phyloP scores from a whole-genome alignment of 2,113 vertebrate species.

The Salvelinus sp. region DNA sequence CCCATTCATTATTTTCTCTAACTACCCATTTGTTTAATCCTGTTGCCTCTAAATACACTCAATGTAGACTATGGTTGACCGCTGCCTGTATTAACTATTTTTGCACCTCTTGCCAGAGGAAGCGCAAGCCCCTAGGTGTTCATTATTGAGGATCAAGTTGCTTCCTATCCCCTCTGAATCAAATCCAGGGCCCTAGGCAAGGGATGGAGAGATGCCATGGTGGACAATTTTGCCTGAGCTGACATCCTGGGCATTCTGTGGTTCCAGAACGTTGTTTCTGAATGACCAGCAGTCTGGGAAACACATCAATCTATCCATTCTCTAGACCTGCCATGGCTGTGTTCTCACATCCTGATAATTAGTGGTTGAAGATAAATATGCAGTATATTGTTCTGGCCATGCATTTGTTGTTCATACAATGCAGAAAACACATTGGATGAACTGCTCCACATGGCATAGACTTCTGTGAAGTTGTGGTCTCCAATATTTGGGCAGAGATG shows the following conservation, averaged over 20 bases:
- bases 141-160: constrained; percentile 77
- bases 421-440: no score
- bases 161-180: constrained; percentile 61
- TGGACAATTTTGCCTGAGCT: constrained; percentile 61
- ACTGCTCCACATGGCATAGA: no score
- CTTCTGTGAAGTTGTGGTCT: neutral
- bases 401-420: no score
- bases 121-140: constrained; percentile 69
- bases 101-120: constrained; percentile 81
- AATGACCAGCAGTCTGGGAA: constrained; percentile 61
- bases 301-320: constrained; percentile 50
- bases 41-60: no score
- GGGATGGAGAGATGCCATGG: constrained; percentile 53
- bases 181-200: constrained; percentile 45
- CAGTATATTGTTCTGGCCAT: no score
- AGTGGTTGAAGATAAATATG: no score
- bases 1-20: constrained; percentile 32
- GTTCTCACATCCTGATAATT: constrained; percentile 42
- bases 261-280: constrained; percentile 72
- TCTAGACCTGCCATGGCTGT: constrained; percentile 30
- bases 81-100: constrained; percentile 66
- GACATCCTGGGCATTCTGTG: constrained; percentile 56
- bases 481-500: neutral
- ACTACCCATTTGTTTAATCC: constrained; percentile 48
- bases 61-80: constrained; percentile 40